These are phyloP conservation scores for Galleria mellonella DNA, from an alignment of 1,140 invertebrate genomes.

Conservation along the genomic window DNA sequence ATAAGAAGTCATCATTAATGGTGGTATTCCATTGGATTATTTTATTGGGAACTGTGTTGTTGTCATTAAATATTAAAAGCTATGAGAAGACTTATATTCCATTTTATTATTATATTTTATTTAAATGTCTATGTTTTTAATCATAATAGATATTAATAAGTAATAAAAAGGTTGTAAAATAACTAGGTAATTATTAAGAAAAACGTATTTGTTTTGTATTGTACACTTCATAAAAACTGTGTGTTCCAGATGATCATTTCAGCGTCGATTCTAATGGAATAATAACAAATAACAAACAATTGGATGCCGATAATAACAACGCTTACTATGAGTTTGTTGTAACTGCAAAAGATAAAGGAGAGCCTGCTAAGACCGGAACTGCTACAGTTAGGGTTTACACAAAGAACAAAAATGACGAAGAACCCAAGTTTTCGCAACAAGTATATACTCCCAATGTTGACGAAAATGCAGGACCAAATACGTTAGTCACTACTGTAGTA, in stretches of 20 bases:
- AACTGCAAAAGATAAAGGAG: conserved; percentile 94
- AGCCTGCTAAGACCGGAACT: conserved; percentile 92
- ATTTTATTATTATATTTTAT: no score
- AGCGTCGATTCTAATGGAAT: conserved; percentile 93
- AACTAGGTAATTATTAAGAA: no score
- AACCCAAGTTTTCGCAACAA: conserved; percentile 96
- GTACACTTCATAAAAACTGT: not conserved
- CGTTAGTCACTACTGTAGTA: conserved; percentile 94
- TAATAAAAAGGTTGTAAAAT: no score
- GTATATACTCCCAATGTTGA: conserved; percentile 97
- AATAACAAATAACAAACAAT: conserved; percentile 93
- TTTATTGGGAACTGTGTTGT: no score
- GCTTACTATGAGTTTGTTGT: conserved; percentile 96
- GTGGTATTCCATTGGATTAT: no score
- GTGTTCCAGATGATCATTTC: conserved; percentile 90
- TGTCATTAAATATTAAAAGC: no score
- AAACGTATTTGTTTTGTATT: no score
- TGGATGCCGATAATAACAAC: conserved; percentile 96
- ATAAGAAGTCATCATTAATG: no score
- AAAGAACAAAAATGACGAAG: conserved; percentile 97
- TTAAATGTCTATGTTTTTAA: no score
- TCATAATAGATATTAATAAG: no score
- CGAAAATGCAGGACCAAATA: conserved; percentile 95
- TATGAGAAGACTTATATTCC: no score
- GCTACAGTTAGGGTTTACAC: conserved; percentile 95